These are phyloP conservation scores for Parnassius mnemosyne DNA, from an alignment of 2,888 invertebrate species.

Conservation along the genomic window DNA sequence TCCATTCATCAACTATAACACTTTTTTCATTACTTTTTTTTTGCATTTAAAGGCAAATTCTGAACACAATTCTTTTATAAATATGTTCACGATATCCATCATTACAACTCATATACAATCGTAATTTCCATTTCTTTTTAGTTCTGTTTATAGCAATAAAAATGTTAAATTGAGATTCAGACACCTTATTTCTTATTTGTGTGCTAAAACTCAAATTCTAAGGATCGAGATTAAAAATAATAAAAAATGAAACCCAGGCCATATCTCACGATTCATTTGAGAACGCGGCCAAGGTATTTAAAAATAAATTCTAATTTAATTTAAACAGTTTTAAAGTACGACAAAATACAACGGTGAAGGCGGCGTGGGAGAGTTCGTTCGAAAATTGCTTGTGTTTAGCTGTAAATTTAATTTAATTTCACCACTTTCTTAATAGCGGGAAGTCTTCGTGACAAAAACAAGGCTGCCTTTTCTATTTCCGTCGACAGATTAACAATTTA, in stretches of 20 bases:
- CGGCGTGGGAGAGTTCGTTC: conserved; percentile 45
- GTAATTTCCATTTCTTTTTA: no score
- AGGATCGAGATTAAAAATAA: conserved; percentile 40
- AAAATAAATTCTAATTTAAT: conserved; percentile 65
- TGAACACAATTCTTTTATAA: no score
- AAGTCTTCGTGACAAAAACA: background rate
- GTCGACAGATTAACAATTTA: background rate
- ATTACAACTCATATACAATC: no score
- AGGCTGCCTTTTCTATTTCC: background rate
- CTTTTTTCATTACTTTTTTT: no score
- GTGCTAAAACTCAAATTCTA: conserved; percentile 30
- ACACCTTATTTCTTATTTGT: conserved; percentile 29
- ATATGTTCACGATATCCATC: no score
- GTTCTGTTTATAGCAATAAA: no score
- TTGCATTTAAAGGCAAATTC: no score
- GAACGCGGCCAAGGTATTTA: conserved; percentile 48
- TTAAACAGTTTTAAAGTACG: conserved; percentile 34
- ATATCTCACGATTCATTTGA: conserved; percentile 48
- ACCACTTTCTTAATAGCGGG: conserved; percentile 5
- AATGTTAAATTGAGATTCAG: no score
- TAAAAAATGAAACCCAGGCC: conserved; percentile 36
- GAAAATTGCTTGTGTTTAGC: conserved; percentile 8
- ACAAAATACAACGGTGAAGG: conserved; percentile 39
- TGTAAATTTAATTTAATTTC: conserved; percentile 10
- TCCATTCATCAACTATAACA: background rate